Conservation (phyloP, 2,797 vertebrate genomes). For the Anabacerthia variegaticeps region DNA sequence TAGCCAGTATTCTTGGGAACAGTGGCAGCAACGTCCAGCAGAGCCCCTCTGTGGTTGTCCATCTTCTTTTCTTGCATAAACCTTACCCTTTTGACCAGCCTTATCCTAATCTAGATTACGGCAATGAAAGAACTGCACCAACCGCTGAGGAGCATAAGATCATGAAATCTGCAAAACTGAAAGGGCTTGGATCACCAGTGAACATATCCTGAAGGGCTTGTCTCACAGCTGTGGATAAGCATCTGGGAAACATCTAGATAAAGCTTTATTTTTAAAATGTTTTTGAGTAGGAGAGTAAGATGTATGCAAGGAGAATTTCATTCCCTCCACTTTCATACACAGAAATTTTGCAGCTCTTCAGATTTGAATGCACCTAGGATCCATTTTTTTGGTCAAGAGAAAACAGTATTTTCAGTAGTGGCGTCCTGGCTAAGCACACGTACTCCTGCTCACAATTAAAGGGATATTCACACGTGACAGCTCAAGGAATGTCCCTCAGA, state of each 20-base stretch:
- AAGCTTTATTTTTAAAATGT: neutral
- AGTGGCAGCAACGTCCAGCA: neutral
- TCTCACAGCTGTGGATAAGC: neutral
- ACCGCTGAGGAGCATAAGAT: fast-evolving
- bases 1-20: too few species aligned
- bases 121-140: neutral
- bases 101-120: neutral
- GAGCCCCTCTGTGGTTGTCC: fast-evolving
- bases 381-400: neutral
- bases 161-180: neutral
- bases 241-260: neutral
- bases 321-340: neutral
- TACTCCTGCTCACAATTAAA: neutral
- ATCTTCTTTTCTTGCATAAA: neutral
- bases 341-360: neutral
- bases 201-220: neutral
- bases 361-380: neutral
- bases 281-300: neutral
- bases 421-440: neutral
- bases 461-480: fast-evolving
- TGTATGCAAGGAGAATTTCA: neutral
- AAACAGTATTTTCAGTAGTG: neutral
- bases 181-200: neutral
- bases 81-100: neutral
- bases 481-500: neutral